phyloP scores from a whole-genome alignment of 1,140 invertebrate species.

The Apis mellifera region Amel_HAv3.1 CM009939.2:12152001-12152500 shows the following conservation, averaged over 20 bases:
- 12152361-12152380: too few relatives aligned
- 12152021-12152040: too few relatives aligned
- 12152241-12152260: slow-evolving; percentile 35
- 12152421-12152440: too few relatives aligned
- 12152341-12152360: too few relatives aligned
- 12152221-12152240: not conserved
- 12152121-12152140: slow-evolving; percentile 51
- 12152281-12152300: not conserved
- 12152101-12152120: slow-evolving; percentile 32
- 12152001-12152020: too few relatives aligned
- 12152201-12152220: too few relatives aligned
- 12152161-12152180: not conserved
- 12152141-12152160: slow-evolving; percentile 45
- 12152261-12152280: slow-evolving; percentile 12
- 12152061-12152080: slow-evolving; percentile 24
- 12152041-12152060: slow-evolving; percentile 22
- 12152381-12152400: too few relatives aligned
- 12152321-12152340: not conserved
- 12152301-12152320: not conserved
- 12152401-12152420: too few relatives aligned
- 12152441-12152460: too few relatives aligned
- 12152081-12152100: slow-evolving; percentile 1
- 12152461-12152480: too few relatives aligned
- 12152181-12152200: not conserved
- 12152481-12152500: too few relatives aligned